phyloP scores from a whole-genome alignment of 2,797 vertebrate genomes.

The Helarctos malayanus region DNA sequence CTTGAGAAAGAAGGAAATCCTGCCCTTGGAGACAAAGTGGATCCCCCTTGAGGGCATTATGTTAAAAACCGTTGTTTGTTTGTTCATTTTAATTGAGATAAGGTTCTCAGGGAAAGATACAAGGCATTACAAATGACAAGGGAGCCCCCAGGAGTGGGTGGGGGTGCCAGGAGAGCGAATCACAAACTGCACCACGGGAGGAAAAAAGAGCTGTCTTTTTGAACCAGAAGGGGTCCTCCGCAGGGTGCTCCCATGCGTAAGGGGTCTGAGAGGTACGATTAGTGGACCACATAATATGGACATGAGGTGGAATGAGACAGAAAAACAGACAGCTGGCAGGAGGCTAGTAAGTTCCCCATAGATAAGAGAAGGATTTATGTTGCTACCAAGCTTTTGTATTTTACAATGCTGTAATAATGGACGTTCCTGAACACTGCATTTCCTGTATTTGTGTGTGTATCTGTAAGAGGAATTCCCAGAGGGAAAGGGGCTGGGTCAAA shows the following conservation, averaged over 20 bases:
- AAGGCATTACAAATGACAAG: neutral
- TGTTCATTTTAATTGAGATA: neutral
- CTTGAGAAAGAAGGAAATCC: neutral
- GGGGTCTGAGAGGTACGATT: neutral
- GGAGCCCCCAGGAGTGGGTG: neutral
- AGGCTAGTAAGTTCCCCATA: neutral
- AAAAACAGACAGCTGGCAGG: neutral
- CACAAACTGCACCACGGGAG: neutral
- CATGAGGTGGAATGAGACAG: neutral
- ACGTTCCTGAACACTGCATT: neutral
- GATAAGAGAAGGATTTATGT: neutral
- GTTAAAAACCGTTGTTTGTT: neutral
- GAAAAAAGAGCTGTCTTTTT: neutral
- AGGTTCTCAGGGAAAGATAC: neutral
- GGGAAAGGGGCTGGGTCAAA: neutral
- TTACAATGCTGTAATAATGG: neutral
- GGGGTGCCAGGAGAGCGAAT: neutral
- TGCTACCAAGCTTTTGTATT: slow-evolving; percentile 42
- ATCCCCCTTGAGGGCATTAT: neutral
- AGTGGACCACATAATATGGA: neutral
- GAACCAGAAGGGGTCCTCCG: neutral
- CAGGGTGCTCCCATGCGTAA: neutral
- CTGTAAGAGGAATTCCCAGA: slow-evolving; percentile 50
- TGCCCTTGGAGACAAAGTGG: neutral
- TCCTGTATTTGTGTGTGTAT: neutral